phyloP scores from a whole-genome alignment of 1,140 invertebrate genomes.

The Bombus consobrinus region DNA sequence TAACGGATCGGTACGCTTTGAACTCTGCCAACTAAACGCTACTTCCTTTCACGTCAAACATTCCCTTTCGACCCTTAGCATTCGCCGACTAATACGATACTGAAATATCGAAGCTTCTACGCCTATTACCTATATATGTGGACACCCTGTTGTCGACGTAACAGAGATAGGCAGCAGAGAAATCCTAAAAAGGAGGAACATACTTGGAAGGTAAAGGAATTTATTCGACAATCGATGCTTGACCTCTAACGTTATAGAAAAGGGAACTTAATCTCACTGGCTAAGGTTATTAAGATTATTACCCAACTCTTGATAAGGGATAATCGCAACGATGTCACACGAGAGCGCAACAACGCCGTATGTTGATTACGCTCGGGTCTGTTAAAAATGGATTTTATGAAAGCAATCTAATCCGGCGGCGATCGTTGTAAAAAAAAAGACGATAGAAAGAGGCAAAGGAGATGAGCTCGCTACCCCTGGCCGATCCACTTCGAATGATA shows the following conservation, averaged over 20 bases:
- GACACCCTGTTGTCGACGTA: background rate
- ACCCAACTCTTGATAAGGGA: no score
- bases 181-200: background rate
- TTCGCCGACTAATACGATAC: background rate
- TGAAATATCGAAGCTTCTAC: background rate
- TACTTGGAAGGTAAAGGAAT: background rate
- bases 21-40: slow-evolving; percentile 10
- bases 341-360: slow-evolving; percentile 43
- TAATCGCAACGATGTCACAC: slow-evolving; percentile 21
- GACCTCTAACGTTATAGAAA: background rate
- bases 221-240: background rate
- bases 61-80: background rate
- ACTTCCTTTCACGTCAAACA: background rate
- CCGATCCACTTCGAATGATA: slow-evolving; percentile 79
- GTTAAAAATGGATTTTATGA: slow-evolving; percentile 75
- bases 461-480: slow-evolving; percentile 64
- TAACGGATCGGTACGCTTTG: slow-evolving; percentile 50
- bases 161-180: background rate
- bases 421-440: slow-evolving; percentile 62
- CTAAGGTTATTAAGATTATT: background rate
- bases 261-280: background rate
- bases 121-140: background rate
- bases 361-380: slow-evolving; percentile 62
- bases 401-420: slow-evolving; percentile 70
- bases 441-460: slow-evolving; percentile 49